Percentiles rank a stretch among this genome's conserved stretches.
Evolutionary conservation across 2,797 vertebrate genomes (phyloP).

Genomic region (Poeciliopsis turneri): DNA sequence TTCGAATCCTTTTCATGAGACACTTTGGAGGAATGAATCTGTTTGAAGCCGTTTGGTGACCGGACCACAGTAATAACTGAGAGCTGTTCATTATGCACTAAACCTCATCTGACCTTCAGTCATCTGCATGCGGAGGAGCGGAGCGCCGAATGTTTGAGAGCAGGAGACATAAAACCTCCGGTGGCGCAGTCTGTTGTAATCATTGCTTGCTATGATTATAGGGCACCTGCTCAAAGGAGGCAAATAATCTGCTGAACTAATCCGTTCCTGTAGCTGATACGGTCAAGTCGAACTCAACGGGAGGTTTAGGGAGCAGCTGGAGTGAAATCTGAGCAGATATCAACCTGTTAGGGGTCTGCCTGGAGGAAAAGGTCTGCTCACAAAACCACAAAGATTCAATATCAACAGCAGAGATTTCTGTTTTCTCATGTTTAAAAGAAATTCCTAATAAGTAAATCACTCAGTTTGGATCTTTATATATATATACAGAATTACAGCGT

Average conservation of each 20-base stretch:
- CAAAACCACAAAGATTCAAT: slow-evolving; percentile 29
- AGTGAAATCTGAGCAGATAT: slow-evolving; percentile 46
- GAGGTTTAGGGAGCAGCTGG: slow-evolving; percentile 28
- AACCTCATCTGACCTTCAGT: slow-evolving; percentile 51
- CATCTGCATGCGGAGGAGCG: slow-evolving; percentile 9
- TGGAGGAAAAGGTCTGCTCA: slow-evolving; percentile 3
- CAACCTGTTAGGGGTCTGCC: slow-evolving; percentile 11
- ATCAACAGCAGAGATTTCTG: neutral
- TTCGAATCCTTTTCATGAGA: slow-evolving; percentile 23
- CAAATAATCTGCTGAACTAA: slow-evolving; percentile 51
- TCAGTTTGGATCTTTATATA: neutral
- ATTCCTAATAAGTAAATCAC: neutral
- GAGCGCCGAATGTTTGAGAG: slow-evolving; percentile 23
- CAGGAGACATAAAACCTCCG: slow-evolving; percentile 33
- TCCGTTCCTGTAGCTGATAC: slow-evolving; percentile 42
- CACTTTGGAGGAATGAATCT: slow-evolving; percentile 31
- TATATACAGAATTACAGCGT: slow-evolving; percentile 5
- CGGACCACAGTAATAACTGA: slow-evolving; percentile 29
- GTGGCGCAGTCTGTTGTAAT: slow-evolving; percentile 15
- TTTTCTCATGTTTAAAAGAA: neutral
- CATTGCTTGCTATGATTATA: slow-evolving; percentile 35
- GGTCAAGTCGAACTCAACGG: slow-evolving; percentile 18
- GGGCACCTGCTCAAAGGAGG: slow-evolving; percentile 35
- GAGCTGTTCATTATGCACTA: slow-evolving; percentile 42
- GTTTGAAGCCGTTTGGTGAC: slow-evolving; percentile 23